Evolutionary conservation across 2,113 vertebrate genomes (phyloP), one percentile per base, ranked within the genome.

Genomic region (Podiceps cristatus): DNA sequence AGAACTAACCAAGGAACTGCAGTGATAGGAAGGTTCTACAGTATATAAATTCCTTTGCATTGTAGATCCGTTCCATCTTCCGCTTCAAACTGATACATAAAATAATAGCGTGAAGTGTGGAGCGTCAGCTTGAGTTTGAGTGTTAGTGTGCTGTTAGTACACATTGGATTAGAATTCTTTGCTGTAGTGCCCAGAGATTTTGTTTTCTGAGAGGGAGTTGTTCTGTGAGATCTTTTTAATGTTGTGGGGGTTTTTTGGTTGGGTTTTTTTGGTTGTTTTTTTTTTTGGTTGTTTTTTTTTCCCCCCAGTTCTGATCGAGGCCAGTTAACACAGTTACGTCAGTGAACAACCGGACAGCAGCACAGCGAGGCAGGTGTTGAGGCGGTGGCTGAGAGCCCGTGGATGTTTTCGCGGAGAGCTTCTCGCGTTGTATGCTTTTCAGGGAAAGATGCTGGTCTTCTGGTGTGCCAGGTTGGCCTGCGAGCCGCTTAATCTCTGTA

Each of bases 341-440:
- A 12, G 1, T 15, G 29, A 50, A 6, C 55, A 62, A 47, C 53
- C 35, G 29, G 47, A 3, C 8, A 55, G 24, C 19, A 23, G 7
- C 64, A 13, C 31, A 42, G 59, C 67, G 37, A 79, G 53, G 53
- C 47, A 7, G 33, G 24, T 2, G 1, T 82, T 64, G 60, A 53
- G 76, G 29, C 1, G 1, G 33, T 53, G 18, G 23, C 77, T 44
- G 59, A 56, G 62, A 56, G 35, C 52, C 42, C 50, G 0, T 2
- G 22, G 25, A 22, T 1, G 2, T 27, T 77, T 62, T 47, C 67
- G 24, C 47, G 59, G 60, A 60, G 84, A 56, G 15, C 17, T 45
- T 45, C 17, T 56, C 3, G 1, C 44, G 1, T 3, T 10, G 6
- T 8, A 1, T 23, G 4, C 28, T 67, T 72, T 28, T 19, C 29